These are phyloP conservation scores for Hemistola chrysoprasaria DNA, from an alignment of 2,888 invertebrate species.

Conservation along the genomic window DNA sequence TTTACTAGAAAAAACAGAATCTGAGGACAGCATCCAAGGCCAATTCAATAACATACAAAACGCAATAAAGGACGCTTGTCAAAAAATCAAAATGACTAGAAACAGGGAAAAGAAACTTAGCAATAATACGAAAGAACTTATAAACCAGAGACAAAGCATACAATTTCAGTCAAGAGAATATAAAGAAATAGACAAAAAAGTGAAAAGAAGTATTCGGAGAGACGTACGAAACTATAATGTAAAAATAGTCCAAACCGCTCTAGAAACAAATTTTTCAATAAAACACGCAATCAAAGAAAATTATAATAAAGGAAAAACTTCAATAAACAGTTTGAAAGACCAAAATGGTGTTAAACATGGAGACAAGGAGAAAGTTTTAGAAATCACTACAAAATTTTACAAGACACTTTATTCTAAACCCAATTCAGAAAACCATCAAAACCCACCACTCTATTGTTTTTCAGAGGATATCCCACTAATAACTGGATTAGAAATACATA, in stretches of 20 bases:
- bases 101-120: neutral
- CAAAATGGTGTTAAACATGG: neutral
- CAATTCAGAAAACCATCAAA: too few relatives aligned
- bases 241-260: neutral
- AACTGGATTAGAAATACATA: constrained; percentile 1
- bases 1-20: neutral
- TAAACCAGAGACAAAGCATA: neutral
- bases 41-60: constrained; percentile 1
- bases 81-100: neutral
- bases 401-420: neutral
- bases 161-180: neutral
- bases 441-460: too few relatives aligned
- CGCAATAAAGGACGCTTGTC: neutral
- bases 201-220: too few relatives aligned
- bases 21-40: neutral
- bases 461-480: neutral
- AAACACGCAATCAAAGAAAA: neutral
- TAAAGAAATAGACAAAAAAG: neutral
- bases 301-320: neutral
- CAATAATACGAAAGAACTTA: neutral
- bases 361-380: neutral
- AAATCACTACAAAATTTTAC: neutral
- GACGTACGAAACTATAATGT: neutral
- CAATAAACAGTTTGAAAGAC: neutral
- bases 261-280: neutral